Percentiles rank a stretch among this genome's conserved stretches.
phyloP scores from a whole-genome alignment of 2,113 vertebrate species.

The Erpornis zantholeuca region DNA sequence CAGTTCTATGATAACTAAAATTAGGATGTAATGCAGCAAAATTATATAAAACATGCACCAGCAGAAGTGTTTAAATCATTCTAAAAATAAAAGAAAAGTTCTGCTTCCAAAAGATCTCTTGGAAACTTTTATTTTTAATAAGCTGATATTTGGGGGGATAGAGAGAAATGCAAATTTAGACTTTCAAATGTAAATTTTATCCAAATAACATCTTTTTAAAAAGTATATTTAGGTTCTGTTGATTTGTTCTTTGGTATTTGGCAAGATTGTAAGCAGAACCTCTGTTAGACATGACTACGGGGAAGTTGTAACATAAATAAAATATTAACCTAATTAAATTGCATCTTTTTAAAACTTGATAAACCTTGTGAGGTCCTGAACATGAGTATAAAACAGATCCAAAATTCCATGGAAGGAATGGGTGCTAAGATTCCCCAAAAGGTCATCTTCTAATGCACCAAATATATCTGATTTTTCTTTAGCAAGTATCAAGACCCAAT shows the following conservation, averaged over 20 bases:
- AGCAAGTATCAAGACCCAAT: background rate
- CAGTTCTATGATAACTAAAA: background rate
- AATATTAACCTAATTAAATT: conserved; percentile 65
- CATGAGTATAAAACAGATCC: background rate
- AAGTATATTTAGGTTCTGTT: conserved; percentile 60
- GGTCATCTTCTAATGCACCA: background rate
- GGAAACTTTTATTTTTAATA: background rate
- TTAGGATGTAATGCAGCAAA: background rate
- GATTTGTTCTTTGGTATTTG: conserved; percentile 57
- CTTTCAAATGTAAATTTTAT: conserved; percentile 55
- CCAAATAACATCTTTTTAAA: conserved; percentile 26
- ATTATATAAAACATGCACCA: background rate
- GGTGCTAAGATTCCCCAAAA: background rate
- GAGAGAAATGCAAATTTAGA: conserved; percentile 15
- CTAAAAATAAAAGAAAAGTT: background rate
- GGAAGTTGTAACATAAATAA: conserved; percentile 52
- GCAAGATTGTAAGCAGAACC: conserved; percentile 53
- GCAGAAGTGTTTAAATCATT: background rate
- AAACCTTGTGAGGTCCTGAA: conserved; percentile 25
- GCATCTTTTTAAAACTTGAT: conserved; percentile 26
- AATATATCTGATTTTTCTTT: background rate
- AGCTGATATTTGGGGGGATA: background rate
- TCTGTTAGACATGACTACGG: conserved; percentile 50
- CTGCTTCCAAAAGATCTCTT: background rate
- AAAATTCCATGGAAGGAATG: background rate